Base-by-base conservation (phyloP, 1,140 invertebrate species). In the Laodelphax striatellus region DNA sequence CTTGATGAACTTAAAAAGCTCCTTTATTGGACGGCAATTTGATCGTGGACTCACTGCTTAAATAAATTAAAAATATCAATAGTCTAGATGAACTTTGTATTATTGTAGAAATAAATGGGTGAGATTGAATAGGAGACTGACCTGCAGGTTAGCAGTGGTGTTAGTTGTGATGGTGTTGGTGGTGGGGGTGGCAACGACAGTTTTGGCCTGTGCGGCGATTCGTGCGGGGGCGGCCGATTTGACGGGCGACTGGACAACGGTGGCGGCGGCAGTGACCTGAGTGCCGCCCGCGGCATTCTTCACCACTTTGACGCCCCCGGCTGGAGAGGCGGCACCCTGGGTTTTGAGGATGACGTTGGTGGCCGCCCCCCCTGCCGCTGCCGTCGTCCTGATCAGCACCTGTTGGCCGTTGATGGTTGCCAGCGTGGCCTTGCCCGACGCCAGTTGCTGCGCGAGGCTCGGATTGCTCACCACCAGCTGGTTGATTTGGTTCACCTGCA, bases 361-460 rank as follows among this genome's bases (percentile, higher is more conserved):
- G 14, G n/a, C 34, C 5, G 34, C 43, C 10, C 19, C 17, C 10
- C n/a, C 17, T 11, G 19, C 5, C 10, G 22, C 28, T 22, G 82
- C 80, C n/a, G 75, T 71, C 21, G 74, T 74, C 55, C 86, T 76
- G 24, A 92, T 87, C 8, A 85, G 70, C 14, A 92, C 87, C 72
- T 91, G 88, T 64, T 92, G 89, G 0, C 88, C 88, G 67, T 87
- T 85, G 8, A 90, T 82, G 5, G 86, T 88, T 2, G 88, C 86
- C n/a, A 92, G 73, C 5, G 67, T 68, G 3, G 89, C 80, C 70
- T 88, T 89, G 9, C 87, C 88, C 21, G 82, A 78, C 0, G 85
- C 85, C 42, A 90, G 75, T 67, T 90, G 87, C 69, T 89, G 86
- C 1, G 83, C 85, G 14, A 90, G 71, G 46, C 77, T 82, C 0